Evolutionary conservation across 1,140 invertebrate species (phyloP).

Genomic region (Nasonia giraulti): DNA sequence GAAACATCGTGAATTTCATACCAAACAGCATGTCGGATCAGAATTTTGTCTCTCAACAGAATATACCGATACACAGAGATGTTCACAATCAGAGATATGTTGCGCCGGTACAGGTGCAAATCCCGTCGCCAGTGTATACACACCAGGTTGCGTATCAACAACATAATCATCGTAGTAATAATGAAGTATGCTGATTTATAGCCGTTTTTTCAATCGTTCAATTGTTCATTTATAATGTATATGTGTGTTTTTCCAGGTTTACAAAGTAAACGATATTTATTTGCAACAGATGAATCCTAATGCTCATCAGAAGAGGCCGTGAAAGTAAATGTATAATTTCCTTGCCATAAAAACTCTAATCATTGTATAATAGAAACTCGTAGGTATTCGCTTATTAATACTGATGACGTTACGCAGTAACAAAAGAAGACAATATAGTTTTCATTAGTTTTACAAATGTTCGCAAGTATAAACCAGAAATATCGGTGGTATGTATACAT

Average conservation of each 20-base stretch:
- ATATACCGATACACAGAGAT: neutral
- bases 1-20: constrained; percentile 2
- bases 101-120: constrained; percentile 8
- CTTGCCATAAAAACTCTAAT: constrained; percentile 12
- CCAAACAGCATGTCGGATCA: constrained; percentile 4
- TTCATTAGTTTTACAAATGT: constrained; percentile 29
- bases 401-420: neutral
- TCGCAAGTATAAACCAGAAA: neutral
- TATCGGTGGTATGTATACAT: neutral
- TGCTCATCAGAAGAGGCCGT: constrained; percentile 27
- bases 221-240: neutral
- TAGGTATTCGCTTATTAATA: constrained; percentile 3
- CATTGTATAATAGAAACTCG: constrained; percentile 42
- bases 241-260: constrained; percentile 20
- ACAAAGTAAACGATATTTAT: constrained; percentile 38
- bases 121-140: constrained; percentile 13
- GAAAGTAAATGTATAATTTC: constrained; percentile 6
- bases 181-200: constrained; percentile 19
- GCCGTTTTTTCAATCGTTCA: neutral
- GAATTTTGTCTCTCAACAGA: constrained; percentile 10
- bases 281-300: constrained; percentile 32
- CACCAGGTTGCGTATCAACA: constrained; percentile 31
- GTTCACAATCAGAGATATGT: constrained; percentile 31
- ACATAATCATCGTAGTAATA: constrained; percentile 20
- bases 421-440: constrained; percentile 11